These are phyloP conservation scores for Cydia amplana DNA, from an alignment of 1,140 invertebrate genomes.

Conservation along the genomic window DNA sequence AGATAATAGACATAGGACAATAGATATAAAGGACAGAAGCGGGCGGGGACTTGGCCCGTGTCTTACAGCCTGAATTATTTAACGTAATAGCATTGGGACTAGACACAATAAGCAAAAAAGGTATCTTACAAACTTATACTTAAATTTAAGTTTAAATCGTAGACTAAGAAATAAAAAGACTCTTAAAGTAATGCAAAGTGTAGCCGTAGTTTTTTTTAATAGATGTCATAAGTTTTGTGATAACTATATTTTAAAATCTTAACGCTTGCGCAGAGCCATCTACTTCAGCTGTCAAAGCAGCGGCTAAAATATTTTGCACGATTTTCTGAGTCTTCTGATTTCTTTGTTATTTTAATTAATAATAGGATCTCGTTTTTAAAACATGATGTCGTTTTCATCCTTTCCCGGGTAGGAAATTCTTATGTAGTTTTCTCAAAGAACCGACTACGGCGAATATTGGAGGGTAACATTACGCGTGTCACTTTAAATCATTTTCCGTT, in stretches of 20 bases:
- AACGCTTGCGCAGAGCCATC: too few relatives aligned
- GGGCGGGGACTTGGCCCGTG: neutral
- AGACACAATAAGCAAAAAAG: slow-evolving; percentile 46
- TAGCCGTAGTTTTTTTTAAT: too few relatives aligned
- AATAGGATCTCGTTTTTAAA: neutral
- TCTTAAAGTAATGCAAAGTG: neutral
- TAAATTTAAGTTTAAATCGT: neutral
- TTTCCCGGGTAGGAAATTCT: neutral
- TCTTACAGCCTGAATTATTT: neutral
- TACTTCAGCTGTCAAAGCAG: too few relatives aligned
- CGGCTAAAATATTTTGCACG: too few relatives aligned
- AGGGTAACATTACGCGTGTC: slow-evolving; percentile 7
- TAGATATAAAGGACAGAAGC: slow-evolving; percentile 10
- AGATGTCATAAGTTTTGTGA: neutral
- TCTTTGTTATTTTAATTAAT: neutral
- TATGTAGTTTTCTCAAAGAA: neutral
- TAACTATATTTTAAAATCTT: neutral
- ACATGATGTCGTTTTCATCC: neutral
- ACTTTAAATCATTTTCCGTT: neutral
- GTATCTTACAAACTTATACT: slow-evolving; percentile 25
- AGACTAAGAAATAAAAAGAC: neutral
- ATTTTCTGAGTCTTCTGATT: neutral
- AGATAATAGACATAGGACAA: slow-evolving; percentile 33
- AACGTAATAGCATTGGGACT: slow-evolving; percentile 42
- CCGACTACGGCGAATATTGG: slow-evolving; percentile 16